Evolutionary conservation across 2,113 vertebrate species (phyloP), one percentile per base, ranked within the genome.

Genomic region (Malaclemys terrapin): DNA sequence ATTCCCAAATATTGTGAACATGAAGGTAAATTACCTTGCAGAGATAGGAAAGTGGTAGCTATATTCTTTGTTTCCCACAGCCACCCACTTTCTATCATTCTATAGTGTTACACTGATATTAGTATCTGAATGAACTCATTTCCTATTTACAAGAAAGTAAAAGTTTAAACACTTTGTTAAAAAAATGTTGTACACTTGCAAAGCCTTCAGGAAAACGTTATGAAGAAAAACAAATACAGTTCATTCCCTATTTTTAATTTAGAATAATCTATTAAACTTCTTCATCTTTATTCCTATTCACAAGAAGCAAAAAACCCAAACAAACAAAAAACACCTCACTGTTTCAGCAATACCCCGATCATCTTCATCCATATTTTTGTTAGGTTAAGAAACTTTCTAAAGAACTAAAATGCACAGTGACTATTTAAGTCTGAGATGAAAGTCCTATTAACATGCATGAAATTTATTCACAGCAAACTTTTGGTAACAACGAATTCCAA

Each of bases 381-480:
- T 5, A 42, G 42, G 7, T 76, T 87, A 31, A 2, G 3, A 59
- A 53, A 62, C 87, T 95, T 56, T 52, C n/a, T 38, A 65, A 91
- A 93, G 24, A 24, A 82, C 42, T 91, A 22, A 69, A 91, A 53
- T 87, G 91, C 11, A 69, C 82, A 90, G 14, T 72, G 88, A 56
- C 24, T 59, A 47, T 52, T 96, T 93, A 78, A 93, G 2, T 81
- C 78, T 88, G 49, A 87, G 88, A 16, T 42, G 79, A 47, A 94
- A 75, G 2, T 84, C 80, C n/a, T 81, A 9, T 69, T 89, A 86
- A 82, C 62, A 38, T 78, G 57, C 8, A 38, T 87, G 6, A 80
- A 65, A 88, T 95, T 87, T 93, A 22, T 97, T 92, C 86, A 90
- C 59, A 88, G 38, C 24, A 45, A 75, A 0, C 19, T 25, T 75